Evolutionary conservation across 2,113 vertebrate genomes (phyloP), one percentile per base, ranked within the genome.

Genomic region (Hucho hucho): DNA sequence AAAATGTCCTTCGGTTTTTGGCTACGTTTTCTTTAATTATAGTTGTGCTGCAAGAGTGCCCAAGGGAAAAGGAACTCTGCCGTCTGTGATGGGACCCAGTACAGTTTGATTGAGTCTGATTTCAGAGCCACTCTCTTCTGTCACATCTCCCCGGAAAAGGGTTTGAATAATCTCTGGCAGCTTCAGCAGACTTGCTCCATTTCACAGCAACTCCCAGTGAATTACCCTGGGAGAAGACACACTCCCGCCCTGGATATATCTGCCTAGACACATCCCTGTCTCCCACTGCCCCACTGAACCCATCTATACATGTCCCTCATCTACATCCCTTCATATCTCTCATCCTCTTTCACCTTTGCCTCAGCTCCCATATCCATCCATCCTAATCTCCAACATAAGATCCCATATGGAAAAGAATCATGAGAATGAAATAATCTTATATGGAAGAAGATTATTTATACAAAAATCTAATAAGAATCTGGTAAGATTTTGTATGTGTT

Each of bases 61-160:
- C 16, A 53, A 53, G 49, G 9, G 37, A 11, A 43, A 43, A 43
- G 37, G 37, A 53, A 5, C 16, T 53, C 16, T 16, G 16, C 49
- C 1, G 14, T 18, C 14, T 53, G 49, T 53, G 49, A 53, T 53
- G 3, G 49, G 49, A 53, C 49, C 49, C 49, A 53, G 49, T 18
- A 37, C 25, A 47, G 29, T 56, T n/a, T 14, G 67, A 75, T 22
- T 56, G 72, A 58, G 56, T 61, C 18, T 64, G 43, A 47, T 56
- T 71, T 63, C 43, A 32, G 25, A 58, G 61, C 43, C 65, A 65
- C 63, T 73, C 46, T 4, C 29, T 67, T 64, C 46, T 59, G 70
- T 64, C 64, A 69, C 24, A 73, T 43, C 65, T 7, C 63, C 22
- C 67, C 1, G 58, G n/a, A 61, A 61, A 61, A 61, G 6, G 58